Conservation (phyloP, 1,140 invertebrate genomes). For the Paraescarpia echinospica region DNA sequence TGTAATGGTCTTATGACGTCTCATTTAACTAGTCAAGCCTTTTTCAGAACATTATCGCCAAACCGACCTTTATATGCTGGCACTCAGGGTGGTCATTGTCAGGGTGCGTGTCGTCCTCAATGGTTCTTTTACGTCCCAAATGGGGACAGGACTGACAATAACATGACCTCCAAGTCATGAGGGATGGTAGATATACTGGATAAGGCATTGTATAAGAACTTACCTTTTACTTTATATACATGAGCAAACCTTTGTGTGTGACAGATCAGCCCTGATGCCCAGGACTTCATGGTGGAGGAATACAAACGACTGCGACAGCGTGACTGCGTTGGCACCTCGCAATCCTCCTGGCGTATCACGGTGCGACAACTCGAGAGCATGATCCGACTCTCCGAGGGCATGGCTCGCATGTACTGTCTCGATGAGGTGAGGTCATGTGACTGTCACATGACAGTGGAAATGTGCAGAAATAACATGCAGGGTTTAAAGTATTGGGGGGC, state of each 20-base stretch:
- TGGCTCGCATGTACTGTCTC: slow-evolving; percentile 93
- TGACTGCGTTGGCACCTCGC: slow-evolving; percentile 71
- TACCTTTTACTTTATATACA: background rate
- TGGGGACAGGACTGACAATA: no score
- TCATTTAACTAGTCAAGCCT: no score
- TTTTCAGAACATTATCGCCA: no score
- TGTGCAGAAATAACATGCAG: no score
- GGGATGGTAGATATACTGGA: no score
- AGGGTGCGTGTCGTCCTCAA: no score
- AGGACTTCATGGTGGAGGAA: slow-evolving; percentile 81
- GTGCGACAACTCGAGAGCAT: slow-evolving; percentile 99
- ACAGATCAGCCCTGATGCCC: slow-evolving; percentile 66
- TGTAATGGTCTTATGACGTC: no score
- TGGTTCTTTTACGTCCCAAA: no score
- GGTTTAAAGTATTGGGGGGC: no score
- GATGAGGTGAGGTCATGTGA: slow-evolving; percentile 70
- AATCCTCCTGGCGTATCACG: slow-evolving; percentile 87
- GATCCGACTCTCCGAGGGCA: slow-evolving; percentile 92
- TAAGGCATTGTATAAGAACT: background rate
- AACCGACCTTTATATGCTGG: no score
- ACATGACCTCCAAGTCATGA: no score
- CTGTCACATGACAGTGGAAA: background rate
- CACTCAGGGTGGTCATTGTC: no score
- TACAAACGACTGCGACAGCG: slow-evolving; percentile 85
- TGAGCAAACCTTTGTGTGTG: slow-evolving; percentile 22